Evolutionary conservation across 92 coral and sea anemone species (phyloP), one percentile per base, ranked within the genome.

Genomic region (Porites rus): DNA sequence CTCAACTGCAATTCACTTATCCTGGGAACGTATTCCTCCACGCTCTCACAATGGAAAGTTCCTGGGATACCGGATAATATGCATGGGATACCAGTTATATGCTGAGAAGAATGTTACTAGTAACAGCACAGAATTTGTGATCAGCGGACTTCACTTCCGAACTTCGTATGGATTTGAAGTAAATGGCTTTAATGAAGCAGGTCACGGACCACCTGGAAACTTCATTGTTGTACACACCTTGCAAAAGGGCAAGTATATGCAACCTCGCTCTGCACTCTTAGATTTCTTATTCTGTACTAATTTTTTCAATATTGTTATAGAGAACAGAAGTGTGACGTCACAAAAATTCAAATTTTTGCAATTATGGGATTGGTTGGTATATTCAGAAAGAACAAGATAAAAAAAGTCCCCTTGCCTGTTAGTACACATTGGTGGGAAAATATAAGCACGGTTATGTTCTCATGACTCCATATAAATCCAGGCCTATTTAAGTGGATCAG

Each of bases 101-200:
- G 17, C 1, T 21, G 79, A 54, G 14, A 28, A 16, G 38, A 75
- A 22, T 53, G 63, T 53, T 28, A 16, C 65, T 5, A 75, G 79
- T 65, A 75, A 54, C 51, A 7, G 14, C 3, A 75, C 79, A 56
- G 66, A 53, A 20, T 7, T 17, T 21, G 79, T 75, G 18, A 51
- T 75, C 16, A 58, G 28, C 21, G 10, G 12, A 22, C 79, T 75
- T 75, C 12, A 11, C 25, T 0, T 50, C 14, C 20, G 8, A 61
- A 20, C 79, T 13, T 54, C 10, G 16, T 75, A 75, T n/a, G 65
- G 58, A 65, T 21, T 75, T 38, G 18, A 75, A 75, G 65, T 75
- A 7, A 75, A 75, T 17, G 66, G 79, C 21, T 75, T 54, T 75
- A 75, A 75, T 18, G 79, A 75, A 75, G 25, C 22, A 10, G 79